Evolutionary conservation across 1,140 invertebrate genomes (phyloP), one percentile per base, ranked within the genome.

Genomic region (Saccostrea cuccullata): DNA sequence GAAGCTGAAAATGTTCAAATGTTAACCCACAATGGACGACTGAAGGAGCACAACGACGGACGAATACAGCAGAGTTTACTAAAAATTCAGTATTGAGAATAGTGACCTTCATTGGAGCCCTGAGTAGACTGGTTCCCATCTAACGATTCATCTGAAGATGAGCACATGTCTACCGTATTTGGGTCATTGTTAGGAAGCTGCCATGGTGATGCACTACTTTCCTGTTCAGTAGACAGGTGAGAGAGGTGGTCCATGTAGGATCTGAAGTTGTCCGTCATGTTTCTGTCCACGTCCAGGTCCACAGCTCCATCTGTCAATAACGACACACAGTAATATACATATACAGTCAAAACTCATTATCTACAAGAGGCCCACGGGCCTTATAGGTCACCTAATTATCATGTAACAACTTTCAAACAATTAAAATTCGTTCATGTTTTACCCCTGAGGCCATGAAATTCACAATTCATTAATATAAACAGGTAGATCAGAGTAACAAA

Each of bases 191-290:
- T 58, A 26, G 85, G 64, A 58, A 47, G 56, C n/a, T 86, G 55
- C 55, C 89, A 40, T 30, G 60, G 47, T 23, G 86, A 82, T 4
- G 82, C 26, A n/a, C 30, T 56, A 23, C 17, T 85, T 8, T 89
- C 88, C 36, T 86, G 86, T 30, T 91, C 90, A 17, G 89, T 88
- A 6, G 88, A 87, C 0, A 93, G 89, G 23, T 91, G 86, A 9
- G 92, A 92, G 40, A 93, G 86, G 85, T 93, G 92, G 23, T 88
- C 91, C 91, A 93, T 92, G 84, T 93, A 93, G 36, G 88, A 89
- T 8, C 92, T 86, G 83, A 93, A 93, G 55, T 92, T 89, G 9
- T 92, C 90, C 5, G 91, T 91, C 85, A 93, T 88, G 36, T 89
- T 89, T 15, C 86, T n/a, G 23, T 26, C 67, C 56, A 64, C 26